Conservation (phyloP, 2,797 vertebrate species). For the Crocidura indochinensis region DNA sequence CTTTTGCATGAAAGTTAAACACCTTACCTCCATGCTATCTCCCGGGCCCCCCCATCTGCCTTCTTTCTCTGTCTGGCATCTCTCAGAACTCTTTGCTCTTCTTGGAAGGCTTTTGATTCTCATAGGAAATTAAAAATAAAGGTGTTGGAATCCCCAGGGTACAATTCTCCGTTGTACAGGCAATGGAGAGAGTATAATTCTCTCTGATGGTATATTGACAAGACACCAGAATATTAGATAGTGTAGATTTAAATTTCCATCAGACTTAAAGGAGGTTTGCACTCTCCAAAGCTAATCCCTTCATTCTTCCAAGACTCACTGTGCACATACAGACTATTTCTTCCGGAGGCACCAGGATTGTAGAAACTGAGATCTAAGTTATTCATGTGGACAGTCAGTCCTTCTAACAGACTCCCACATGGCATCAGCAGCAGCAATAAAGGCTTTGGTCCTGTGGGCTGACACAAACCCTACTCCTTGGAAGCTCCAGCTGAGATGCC, state of each 20-base stretch:
- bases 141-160: neutral
- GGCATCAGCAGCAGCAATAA: slow-evolving; percentile 79
- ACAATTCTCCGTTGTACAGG: too few relatives aligned
- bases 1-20: too few relatives aligned
- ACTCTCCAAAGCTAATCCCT: slow-evolving; percentile 44
- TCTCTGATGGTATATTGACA: neutral
- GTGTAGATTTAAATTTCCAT: neutral
- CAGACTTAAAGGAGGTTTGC: slow-evolving; percentile 47
- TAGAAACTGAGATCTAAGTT: slow-evolving; percentile 58
- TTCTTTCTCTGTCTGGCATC: too few relatives aligned
- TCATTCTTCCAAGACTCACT: slow-evolving; percentile 56
- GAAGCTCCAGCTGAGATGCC: neutral
- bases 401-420: slow-evolving; percentile 22
- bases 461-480: slow-evolving; percentile 32
- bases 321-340: slow-evolving; percentile 13
- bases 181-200: neutral
- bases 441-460: slow-evolving; percentile 68
- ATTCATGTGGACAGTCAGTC: slow-evolving; percentile 10
- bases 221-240: slow-evolving; percentile 6
- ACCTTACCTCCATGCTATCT: too few relatives aligned
- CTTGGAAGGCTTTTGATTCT: neutral
- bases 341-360: slow-evolving; percentile 20
- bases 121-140: slow-evolving; percentile 53
- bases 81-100: neutral
- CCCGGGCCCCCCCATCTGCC: neutral